Conservation (phyloP, 2,888 invertebrate species). For the Hoplodrina blanda region DNA sequence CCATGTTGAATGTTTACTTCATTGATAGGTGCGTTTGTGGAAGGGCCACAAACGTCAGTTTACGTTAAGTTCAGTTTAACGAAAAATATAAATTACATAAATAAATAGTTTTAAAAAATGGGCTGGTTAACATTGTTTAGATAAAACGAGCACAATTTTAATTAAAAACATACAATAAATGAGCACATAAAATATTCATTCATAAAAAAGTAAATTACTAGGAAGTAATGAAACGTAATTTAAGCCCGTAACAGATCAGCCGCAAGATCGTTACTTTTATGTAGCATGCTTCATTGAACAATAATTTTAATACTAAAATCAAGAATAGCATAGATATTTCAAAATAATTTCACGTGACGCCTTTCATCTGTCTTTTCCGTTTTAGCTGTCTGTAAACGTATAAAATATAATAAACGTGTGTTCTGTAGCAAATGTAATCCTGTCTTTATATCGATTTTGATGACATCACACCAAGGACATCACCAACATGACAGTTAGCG, state of each 20-base stretch:
- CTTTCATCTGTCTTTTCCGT: no score
- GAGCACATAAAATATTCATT: no score
- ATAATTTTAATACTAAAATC: neutral
- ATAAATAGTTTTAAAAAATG: neutral
- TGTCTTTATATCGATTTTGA: slow-evolving; percentile 18
- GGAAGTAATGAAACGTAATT: slow-evolving; percentile 8
- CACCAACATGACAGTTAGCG: neutral
- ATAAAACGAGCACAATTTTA: no score
- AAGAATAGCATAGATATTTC: neutral
- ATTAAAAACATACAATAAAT: no score
- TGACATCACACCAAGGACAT: slow-evolving; percentile 22
- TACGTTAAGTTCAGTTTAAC: slow-evolving; percentile 21
- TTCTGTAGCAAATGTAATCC: neutral
- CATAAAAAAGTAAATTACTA: no score
- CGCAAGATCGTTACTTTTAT: neutral
- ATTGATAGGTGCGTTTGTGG: slow-evolving; percentile 66
- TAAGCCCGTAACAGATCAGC: neutral
- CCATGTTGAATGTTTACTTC: slow-evolving; percentile 91
- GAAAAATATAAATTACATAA: slow-evolving; percentile 15
- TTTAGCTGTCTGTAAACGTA: no score
- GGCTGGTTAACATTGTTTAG: no score
- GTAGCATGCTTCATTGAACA: neutral
- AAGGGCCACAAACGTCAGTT: slow-evolving; percentile 55
- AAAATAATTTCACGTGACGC: no score
- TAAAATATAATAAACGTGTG: no score